These are phyloP conservation scores for Gymnoscopelus microlampas DNA, from an alignment of 2,797 vertebrate species.

Conservation along the genomic window DNA sequence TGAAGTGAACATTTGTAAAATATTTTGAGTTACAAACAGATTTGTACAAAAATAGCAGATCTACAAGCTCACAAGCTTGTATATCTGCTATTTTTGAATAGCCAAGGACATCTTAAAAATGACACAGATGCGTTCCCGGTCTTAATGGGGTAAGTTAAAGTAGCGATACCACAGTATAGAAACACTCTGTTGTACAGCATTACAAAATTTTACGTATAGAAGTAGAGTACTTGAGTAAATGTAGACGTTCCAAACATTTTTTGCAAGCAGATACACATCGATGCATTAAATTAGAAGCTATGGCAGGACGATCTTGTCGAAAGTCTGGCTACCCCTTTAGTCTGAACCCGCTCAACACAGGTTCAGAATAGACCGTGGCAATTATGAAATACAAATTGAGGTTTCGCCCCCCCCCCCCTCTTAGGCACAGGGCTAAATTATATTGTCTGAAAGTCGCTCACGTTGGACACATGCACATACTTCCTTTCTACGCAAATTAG, in stretches of 20 bases:
- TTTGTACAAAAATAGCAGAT: too few relatives aligned
- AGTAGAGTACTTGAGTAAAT: too few relatives aligned
- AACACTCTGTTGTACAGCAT: too few relatives aligned
- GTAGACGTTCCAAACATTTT: slow-evolving; percentile 27
- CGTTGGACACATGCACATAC: slow-evolving; percentile 49
- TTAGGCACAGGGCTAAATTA: slow-evolving; percentile 50
- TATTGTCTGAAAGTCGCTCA: slow-evolving; percentile 51
- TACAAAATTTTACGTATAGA: too few relatives aligned
- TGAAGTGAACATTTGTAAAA: too few relatives aligned
- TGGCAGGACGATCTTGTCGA: slow-evolving; percentile 18
- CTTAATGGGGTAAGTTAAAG: too few relatives aligned
- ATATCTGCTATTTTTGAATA: too few relatives aligned
- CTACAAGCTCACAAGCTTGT: too few relatives aligned
- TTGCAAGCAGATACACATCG: slow-evolving; percentile 55
- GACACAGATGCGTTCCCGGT: too few relatives aligned
- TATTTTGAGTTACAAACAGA: too few relatives aligned
- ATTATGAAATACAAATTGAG: slow-evolving; percentile 62
- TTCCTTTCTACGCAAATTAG: slow-evolving; percentile 70
- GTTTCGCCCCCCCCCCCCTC: slow-evolving; percentile 33
- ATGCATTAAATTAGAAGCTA: slow-evolving; percentile 76
- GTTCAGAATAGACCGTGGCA: slow-evolving; percentile 61
- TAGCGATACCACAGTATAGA: too few relatives aligned
- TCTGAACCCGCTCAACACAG: slow-evolving; percentile 33
- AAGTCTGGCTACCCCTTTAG: slow-evolving; percentile 25
- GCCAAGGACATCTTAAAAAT: too few relatives aligned